These are phyloP conservation scores for Orthosia incerta DNA, from an alignment of 2,888 invertebrate genomes.

Conservation along the genomic window DNA sequence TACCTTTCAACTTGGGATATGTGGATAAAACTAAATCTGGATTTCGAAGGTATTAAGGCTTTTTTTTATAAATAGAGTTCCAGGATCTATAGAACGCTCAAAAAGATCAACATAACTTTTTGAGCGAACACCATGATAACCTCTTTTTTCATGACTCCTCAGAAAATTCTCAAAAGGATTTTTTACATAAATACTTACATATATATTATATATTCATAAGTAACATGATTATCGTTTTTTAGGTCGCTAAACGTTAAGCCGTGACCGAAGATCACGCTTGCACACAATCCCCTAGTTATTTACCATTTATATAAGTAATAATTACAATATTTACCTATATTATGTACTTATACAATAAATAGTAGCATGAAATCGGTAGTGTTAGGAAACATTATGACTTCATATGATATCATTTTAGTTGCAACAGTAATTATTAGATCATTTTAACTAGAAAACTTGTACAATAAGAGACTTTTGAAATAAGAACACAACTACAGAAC, in stretches of 20 bases:
- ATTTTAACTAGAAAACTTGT: conserved; percentile 21
- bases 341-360: conserved; percentile 50
- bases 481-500: not conserved
- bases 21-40: too few species aligned
- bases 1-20: not conserved
- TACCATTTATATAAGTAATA: conserved; percentile 56
- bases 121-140: not conserved
- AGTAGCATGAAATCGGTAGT: conserved; percentile 35
- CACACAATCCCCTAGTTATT: conserved; percentile 29
- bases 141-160: not conserved
- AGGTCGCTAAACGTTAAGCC: conserved; percentile 54
- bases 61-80: not conserved
- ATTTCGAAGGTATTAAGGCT: not conserved
- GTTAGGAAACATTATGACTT: conserved; percentile 41
- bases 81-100: not conserved
- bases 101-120: not conserved
- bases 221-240: conserved; percentile 57
- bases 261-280: conserved; percentile 66
- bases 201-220: conserved; percentile 17
- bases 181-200: conserved; percentile 24
- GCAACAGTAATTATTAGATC: conserved; percentile 42
- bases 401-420: conserved; percentile 39
- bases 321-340: conserved; percentile 52
- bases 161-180: conserved; percentile 14
- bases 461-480: conserved; percentile 1